Evolutionary conservation across 2,888 invertebrate species (phyloP).

Genomic region (Arge pagana): DNA sequence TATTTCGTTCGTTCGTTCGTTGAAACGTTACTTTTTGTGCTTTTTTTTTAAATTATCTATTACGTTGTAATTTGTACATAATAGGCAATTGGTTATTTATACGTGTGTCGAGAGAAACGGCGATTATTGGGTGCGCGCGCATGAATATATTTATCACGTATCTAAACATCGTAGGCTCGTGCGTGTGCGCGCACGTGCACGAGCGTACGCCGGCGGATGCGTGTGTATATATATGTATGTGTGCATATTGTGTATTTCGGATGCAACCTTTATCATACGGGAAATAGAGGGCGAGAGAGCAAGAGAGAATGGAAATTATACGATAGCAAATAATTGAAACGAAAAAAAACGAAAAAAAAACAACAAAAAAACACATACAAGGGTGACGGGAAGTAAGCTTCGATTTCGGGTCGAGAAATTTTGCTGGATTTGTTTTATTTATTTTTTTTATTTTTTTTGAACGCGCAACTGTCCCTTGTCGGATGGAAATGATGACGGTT

Average conservation of each 20-base stretch:
- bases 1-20: conserved; percentile 8
- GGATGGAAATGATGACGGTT: too few species aligned
- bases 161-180: too few species aligned
- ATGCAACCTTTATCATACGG: conserved; percentile 16
- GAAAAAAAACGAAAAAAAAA: conserved; percentile 9
- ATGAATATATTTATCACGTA: too few species aligned
- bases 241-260: conserved; percentile 20
- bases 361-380: not conserved
- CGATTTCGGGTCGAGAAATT: not conserved
- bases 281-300: conserved; percentile 4
- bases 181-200: too few species aligned
- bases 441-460: too few species aligned
- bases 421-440: not conserved
- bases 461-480: too few species aligned
- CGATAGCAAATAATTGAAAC: conserved; percentile 11
- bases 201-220: too few species aligned
- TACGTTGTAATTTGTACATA: conserved; percentile 20
- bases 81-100: conserved; percentile 21
- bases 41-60: not conserved
- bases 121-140: too few species aligned
- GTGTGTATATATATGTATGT: too few species aligned
- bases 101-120: too few species aligned
- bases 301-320: conserved; percentile 16
- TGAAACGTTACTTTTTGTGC: not conserved
- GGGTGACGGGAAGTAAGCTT: not conserved